Evolutionary conservation across 2,113 vertebrate species (phyloP), one percentile per base, ranked within the genome.

Genomic region (Vanacampus margaritifer): DNA sequence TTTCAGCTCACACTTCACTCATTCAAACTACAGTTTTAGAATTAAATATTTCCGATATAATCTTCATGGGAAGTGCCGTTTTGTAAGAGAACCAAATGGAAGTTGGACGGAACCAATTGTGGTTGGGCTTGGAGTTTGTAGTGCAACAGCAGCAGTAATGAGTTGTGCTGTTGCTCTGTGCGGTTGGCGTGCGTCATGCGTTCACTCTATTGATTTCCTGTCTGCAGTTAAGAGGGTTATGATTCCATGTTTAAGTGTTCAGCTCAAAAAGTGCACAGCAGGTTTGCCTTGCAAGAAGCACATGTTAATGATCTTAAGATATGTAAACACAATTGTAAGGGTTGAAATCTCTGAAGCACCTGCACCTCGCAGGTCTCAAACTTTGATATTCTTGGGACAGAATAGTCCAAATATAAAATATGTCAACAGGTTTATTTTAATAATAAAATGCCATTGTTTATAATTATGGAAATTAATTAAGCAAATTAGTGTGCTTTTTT

Each of bases 351-450:
- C 1, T 5, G 13, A 60, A 3, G 46, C 6, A 2, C 21, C 21
- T 21, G 6, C 17, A 9, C 9, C 23, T 24, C 3, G n/a, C n/a
- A 3, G n/a, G 0, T 0, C 9, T 6, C 1, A 6, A 23, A 2
- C 8, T 56, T 54, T 6, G 17, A 8, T 39, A 9, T 14, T 7
- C 26, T 56, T 24, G 21, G 12, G 58, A 61, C 36, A 5, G 32
- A 61, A 14, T 2, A 28, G 12, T 24, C 16, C 0, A 56, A 28
- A 28, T 26, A 13, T 17, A 45, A 45, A 41, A 41, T 11, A 10
- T 41, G 3, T 41, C 39, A 41, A 13, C 28, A 32, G 11, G 1
- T 13, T 10, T 46, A 17, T 46, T 46, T 3, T 4, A 19, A 46
- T 46, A 6, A 41, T 13, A 13, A 41, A 5, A 46, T 32, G 4